These are phyloP conservation scores for Colaptes auratus DNA, from an alignment of 2,113 vertebrate genomes.

Conservation along the genomic window DNA sequence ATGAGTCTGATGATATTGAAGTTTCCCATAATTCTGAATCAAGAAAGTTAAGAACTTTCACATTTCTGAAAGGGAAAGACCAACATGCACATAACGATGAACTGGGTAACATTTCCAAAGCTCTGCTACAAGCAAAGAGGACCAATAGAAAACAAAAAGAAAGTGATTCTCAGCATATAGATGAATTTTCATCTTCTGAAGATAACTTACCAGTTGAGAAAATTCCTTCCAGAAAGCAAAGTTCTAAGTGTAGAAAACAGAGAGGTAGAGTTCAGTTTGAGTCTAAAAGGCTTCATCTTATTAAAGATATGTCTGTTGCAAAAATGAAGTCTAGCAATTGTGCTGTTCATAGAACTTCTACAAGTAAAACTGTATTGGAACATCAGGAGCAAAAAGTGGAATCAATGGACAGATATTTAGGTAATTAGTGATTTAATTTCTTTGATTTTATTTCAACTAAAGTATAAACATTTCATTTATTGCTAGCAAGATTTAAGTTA, in stretches of 20 bases:
- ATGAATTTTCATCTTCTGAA: slow-evolving; percentile 85
- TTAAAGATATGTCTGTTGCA: not conserved
- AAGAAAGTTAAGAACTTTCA: slow-evolving; percentile 6
- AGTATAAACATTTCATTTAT: not conserved
- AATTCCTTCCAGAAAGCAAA: slow-evolving; percentile 7
- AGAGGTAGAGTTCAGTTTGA: slow-evolving; percentile 26
- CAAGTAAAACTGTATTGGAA: not conserved
- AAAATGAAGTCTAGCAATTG: not conserved
- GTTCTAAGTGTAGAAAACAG: not conserved
- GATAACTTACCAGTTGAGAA: slow-evolving; percentile 74
- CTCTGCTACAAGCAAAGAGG: not conserved
- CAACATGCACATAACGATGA: not conserved
- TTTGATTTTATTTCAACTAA: not conserved
- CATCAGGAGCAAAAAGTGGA: slow-evolving; percentile 23
- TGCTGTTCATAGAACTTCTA: not conserved
- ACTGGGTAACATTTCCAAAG: not conserved
- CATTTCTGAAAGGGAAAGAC: not conserved
- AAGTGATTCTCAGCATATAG: slow-evolving; percentile 72
- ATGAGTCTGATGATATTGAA: slow-evolving; percentile 89
- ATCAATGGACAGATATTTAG: slow-evolving; percentile 81
- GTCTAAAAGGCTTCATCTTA: not conserved
- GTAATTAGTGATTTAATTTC: slow-evolving; percentile 70
- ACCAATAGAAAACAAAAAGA: not conserved
- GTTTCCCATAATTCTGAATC: slow-evolving; percentile 22
- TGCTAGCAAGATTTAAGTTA: not conserved